Base-by-base conservation (phyloP, 2,113 vertebrate genomes). In the Canis aureus region DNA sequence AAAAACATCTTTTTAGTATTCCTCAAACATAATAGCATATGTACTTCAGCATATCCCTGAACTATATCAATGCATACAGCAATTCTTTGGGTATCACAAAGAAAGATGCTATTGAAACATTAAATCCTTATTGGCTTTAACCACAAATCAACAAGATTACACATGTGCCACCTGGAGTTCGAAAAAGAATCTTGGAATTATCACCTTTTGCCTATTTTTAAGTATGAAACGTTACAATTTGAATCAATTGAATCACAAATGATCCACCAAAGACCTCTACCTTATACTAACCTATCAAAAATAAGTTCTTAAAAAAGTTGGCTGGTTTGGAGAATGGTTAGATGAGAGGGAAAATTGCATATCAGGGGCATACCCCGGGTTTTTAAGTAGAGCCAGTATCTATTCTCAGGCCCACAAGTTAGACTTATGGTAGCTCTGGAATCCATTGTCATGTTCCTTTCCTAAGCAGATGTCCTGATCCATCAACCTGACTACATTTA, bases 181-280 rank as follows among this genome's bases (percentile, higher is more conserved):
- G 62, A 78, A 92, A n/a, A 66, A 57, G 3, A 74, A 8, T 35
- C 32, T 89, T 80, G 5, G 22, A 57, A n/a, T 69, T 10, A 83
- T 82, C 5, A 62, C 6, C 43, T 53, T 60, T 92, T 53, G 1
- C 0, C 64, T 9, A 32, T 29, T 69, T 94, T 91, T 79, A 83
- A 2, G 0, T 57, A 76, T 74, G 57, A 83, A 73, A 53, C 2
- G 67, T 84, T n/a, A 66, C n/a, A 67, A 2, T 89, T 87, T 94
- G 43, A 73, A 11, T 89, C 49, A 97, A 59, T 67, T 38, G 19
- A 78, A 38, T 96, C 32, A 89, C 29, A 95, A 32, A 51, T 87
- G 4, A 74, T 80, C 16, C 12, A 29, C 59, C 69, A 55, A 19
- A 17, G 11, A 84, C 12, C 7, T 81, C 15, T 82, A 51, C 9